A percentile compares a stretch with the other conserved stretches of the same genome.
These are phyloP conservation scores for Hesperophylax magnus DNA, from an alignment of 1,140 invertebrate genomes.

Conservation along the genomic window DNA sequence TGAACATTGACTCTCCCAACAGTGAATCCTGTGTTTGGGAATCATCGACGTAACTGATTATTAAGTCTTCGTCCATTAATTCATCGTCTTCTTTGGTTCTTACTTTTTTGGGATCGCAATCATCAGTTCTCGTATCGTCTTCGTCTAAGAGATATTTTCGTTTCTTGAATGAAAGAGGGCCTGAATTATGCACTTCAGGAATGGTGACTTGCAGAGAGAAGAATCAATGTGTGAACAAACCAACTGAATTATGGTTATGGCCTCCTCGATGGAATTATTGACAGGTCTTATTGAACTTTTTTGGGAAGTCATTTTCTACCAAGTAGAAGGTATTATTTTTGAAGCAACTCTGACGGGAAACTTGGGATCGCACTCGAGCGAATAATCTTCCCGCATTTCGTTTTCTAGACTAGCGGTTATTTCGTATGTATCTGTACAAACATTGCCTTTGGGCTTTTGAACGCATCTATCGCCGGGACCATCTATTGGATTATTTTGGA, in stretches of 20 bases:
- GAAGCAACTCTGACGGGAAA: not conserved
- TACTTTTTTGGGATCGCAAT: not conserved
- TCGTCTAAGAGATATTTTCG: not conserved
- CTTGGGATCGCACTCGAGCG: not conserved
- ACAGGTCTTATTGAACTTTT: not conserved
- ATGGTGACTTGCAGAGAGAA: slow-evolving; percentile 6
- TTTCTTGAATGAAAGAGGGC: not conserved
- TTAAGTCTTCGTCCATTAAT: not conserved
- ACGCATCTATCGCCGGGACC: not conserved
- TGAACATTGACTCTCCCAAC: slow-evolving; percentile 33
- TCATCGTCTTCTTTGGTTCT: not conserved
- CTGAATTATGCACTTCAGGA: not conserved
- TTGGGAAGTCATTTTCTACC: not conserved
- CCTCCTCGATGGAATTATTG: not conserved
- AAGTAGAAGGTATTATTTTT: not conserved
- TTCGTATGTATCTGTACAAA: not conserved
- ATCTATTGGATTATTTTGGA: not conserved
- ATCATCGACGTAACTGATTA: not conserved
- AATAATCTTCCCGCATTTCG: slow-evolving; percentile 10
- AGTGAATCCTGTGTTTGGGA: slow-evolving; percentile 14
- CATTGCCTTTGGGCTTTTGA: not conserved
- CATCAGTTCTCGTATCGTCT: not conserved
- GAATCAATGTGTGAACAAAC: not conserved
- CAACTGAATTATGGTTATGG: no score
- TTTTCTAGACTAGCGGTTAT: slow-evolving; percentile 26